These are phyloP conservation scores for Trochalopteron elliotii DNA, from an alignment of 2,113 vertebrate species.

Conservation along the genomic window DNA sequence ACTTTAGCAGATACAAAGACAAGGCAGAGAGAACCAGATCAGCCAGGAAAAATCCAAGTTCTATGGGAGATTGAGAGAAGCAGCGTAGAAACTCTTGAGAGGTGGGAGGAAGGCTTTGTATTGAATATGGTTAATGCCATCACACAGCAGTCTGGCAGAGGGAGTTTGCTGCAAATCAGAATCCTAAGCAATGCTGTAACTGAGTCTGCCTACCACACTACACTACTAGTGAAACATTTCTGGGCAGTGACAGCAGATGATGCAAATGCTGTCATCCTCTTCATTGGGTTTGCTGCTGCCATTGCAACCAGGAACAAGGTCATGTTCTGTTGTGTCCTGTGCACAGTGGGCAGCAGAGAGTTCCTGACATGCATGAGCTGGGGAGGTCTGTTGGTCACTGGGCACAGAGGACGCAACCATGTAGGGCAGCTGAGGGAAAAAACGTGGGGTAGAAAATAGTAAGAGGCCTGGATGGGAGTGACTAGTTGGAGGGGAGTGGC, in stretches of 20 bases:
- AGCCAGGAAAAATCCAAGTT: not conserved
- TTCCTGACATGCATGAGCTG: not conserved
- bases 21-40: not conserved
- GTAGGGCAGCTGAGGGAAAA: not conserved
- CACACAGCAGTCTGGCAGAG: not conserved
- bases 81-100: not conserved
- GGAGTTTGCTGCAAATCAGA: not conserved
- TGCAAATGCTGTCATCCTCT: not conserved
- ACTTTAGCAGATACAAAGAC: not conserved
- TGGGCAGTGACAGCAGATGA: not conserved
- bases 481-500: not conserved
- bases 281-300: not conserved
- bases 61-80: not conserved
- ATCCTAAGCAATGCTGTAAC: not conserved
- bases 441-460: not conserved
- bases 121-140: not conserved
- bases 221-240: not conserved
- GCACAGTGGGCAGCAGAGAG: not conserved
- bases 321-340: fast-evolving
- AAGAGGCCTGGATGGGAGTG: not conserved
- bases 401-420: not conserved
- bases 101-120: not conserved
- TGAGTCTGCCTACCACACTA: not conserved
- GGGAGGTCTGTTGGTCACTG: not conserved
- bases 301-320: not conserved